These are phyloP conservation scores for Limnephilus auricula DNA, from an alignment of 2,888 invertebrate species.

Conservation along the genomic window DNA sequence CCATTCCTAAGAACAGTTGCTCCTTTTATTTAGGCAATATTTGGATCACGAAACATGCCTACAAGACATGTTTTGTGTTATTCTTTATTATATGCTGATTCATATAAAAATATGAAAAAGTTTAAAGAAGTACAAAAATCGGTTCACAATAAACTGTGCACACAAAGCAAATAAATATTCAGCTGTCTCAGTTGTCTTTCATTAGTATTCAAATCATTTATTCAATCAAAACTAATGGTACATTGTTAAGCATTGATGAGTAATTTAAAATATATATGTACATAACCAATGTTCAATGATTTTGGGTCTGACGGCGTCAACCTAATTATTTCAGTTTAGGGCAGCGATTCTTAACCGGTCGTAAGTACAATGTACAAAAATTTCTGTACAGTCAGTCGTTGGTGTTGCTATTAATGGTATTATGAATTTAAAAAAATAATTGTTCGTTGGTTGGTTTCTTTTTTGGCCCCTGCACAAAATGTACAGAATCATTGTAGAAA, in stretches of 20 bases:
- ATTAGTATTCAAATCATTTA: neutral
- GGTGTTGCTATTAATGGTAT: neutral
- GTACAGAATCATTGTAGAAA: neutral
- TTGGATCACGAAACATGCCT: too few species aligned
- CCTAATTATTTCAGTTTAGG: neutral
- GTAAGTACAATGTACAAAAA: neutral
- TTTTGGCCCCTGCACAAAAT: neutral
- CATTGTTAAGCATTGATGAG: neutral
- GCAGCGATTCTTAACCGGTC: neutral
- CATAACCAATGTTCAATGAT: neutral
- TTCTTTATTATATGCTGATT: too few species aligned
- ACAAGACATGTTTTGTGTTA: too few species aligned
- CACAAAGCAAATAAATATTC: neutral
- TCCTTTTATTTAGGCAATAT: too few species aligned
- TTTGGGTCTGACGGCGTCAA: neutral
- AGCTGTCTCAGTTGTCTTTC: neutral
- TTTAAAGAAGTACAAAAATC: too few species aligned
- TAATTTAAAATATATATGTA: neutral
- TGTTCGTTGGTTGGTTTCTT: neutral
- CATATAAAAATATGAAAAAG: too few species aligned
- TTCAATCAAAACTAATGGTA: neutral
- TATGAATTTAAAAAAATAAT: neutral
- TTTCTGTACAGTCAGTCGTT: neutral
- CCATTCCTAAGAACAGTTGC: too few species aligned
- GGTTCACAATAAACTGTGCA: neutral